Base-by-base conservation (phyloP, 2,888 invertebrate species). In the Heliconius sara region DNA sequence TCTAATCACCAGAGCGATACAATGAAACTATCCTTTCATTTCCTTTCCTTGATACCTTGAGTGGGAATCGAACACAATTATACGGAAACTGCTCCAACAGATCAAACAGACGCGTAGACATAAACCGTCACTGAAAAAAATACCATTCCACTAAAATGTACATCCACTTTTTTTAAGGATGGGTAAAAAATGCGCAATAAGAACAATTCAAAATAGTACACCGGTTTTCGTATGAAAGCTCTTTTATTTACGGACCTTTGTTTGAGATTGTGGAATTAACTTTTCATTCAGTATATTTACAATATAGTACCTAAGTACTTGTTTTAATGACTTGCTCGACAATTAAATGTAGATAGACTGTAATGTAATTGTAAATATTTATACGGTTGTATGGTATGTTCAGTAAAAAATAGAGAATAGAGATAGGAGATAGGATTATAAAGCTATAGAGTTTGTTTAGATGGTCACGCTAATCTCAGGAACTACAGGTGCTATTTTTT, bases 201-300 rank as follows among this genome's bases (percentile, higher is more conserved):
- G 70, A 70, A 77, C 70, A 77, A 77, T 70, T 70, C 77, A 57
- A 70, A 77, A 70, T 70, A 77, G 70, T 43, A 65, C 43, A 75
- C 63, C 52, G 77, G 70, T 39, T 57, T 77, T 63, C 47, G 60
- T 57, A 57, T 57, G 65, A 70, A 47, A 78, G 73, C 73, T 76
- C 70, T 79, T 70, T 79, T 43, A 71, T 70, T 79, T 75, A 63
- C 63, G 67, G 43, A 74, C 73, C 72, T 67, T 67, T 67, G 77
- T 77, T 47, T 80, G 79, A 73, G 77, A 63, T 73, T 80, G 73
- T 77, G 71, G 77, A 77, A 77, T 80, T 80, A 80, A 80, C 73
- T 72, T 77, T 68, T 60, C 71, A 73, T 73, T 67, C 73, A 65
- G 57, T 57, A 22, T 16, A 27, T 66, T 73, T 66, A 57, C 52